Evolutionary conservation across 2,113 vertebrate species (phyloP).

Genomic region (Microtus pennsylvanicus): DNA sequence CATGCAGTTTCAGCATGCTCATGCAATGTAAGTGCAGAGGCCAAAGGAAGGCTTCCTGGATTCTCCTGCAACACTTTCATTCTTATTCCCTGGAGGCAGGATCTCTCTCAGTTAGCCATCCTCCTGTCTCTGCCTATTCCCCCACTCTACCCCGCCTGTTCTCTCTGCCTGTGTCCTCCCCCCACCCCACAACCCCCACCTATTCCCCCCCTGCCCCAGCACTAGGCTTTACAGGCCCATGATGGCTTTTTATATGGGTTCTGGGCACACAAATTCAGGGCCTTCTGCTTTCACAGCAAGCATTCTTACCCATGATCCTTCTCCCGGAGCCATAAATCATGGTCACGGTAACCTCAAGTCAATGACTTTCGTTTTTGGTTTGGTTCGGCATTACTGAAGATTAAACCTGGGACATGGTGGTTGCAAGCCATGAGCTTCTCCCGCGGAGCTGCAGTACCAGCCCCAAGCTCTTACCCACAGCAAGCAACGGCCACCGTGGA

Average conservation of each 20-base stretch:
- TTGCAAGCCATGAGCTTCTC: not conserved
- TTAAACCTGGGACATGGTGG: not conserved
- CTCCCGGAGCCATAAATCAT: not conserved
- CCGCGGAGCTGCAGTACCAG: not conserved
- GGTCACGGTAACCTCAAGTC: not conserved
- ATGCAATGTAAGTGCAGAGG: not conserved
- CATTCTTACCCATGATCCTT: not conserved
- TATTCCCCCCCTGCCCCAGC: not conserved
- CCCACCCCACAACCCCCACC: too few relatives aligned
- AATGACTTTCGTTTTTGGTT: not conserved
- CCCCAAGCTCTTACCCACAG: slow-evolving; percentile 43
- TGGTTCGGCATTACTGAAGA: not conserved
- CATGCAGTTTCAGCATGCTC: not conserved
- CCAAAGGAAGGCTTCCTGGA: not conserved
- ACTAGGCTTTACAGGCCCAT: not conserved
- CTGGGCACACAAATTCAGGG: not conserved
- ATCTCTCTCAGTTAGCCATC: not conserved
- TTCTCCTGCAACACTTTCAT: too few relatives aligned
- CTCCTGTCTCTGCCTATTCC: not conserved
- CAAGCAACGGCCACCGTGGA: not conserved
- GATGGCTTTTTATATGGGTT: not conserved
- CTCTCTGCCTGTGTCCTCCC: too few relatives aligned
- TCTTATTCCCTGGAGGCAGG: not conserved
- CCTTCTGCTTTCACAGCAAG: not conserved
- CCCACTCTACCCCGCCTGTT: too few relatives aligned